Evolutionary conservation across 2,888 invertebrate species (phyloP).

Genomic region (Tridacna crocea): DNA sequence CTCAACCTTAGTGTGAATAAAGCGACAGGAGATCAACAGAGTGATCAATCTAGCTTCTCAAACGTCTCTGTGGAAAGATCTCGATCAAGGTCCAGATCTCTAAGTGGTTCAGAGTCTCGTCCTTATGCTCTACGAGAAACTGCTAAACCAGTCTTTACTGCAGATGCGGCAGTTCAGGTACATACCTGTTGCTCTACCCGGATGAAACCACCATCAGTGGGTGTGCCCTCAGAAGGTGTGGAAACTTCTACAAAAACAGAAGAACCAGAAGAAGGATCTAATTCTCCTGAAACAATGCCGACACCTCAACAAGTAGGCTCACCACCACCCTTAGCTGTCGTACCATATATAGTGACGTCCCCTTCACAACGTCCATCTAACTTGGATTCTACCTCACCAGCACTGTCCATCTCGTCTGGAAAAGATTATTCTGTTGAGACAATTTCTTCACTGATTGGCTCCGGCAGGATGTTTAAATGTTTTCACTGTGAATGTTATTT

Average conservation of each 20-base stretch:
- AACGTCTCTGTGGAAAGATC: conserved; percentile 65
- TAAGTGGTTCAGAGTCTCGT: conserved; percentile 61
- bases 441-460: conserved; percentile 71
- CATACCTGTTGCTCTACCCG: conserved; percentile 67
- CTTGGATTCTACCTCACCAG: conserved; percentile 59
- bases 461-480: conserved; percentile 77
- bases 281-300: conserved; percentile 36
- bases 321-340: conserved; percentile 55
- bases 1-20: conserved; percentile 74
- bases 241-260: conserved; percentile 6
- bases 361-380: conserved; percentile 55
- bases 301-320: conserved; percentile 39
- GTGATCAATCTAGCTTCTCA: conserved; percentile 61
- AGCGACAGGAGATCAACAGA: conserved; percentile 44
- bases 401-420: conserved; percentile 60
- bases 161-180: conserved; percentile 66
- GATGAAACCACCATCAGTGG: conserved; percentile 24
- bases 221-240: neutral
- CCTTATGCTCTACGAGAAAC: conserved; percentile 40
- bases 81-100: conserved; percentile 65
- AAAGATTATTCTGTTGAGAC: conserved; percentile 71
- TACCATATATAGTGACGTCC: conserved; percentile 60
- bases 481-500: conserved; percentile 79
- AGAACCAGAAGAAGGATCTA: neutral
- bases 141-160: conserved; percentile 27